These are phyloP conservation scores for Digitonthophagus gazella DNA, from an alignment of 2,888 invertebrate genomes.

Conservation along the genomic window DNA sequence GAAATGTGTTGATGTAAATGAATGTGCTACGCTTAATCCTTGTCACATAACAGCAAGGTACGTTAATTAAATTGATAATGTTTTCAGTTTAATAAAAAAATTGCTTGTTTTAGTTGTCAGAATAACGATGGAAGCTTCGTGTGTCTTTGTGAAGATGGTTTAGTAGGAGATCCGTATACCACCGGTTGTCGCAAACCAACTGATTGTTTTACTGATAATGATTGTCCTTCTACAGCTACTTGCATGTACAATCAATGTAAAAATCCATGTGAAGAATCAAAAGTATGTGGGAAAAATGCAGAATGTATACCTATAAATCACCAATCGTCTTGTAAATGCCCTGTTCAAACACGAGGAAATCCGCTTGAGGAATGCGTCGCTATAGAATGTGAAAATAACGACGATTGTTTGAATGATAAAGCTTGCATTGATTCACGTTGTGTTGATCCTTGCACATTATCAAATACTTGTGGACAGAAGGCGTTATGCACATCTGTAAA, in stretches of 20 bases:
- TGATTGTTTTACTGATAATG: constrained; percentile 75
- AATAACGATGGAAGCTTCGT: constrained; percentile 76
- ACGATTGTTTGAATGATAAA: constrained; percentile 69
- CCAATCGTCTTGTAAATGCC: constrained; percentile 71
- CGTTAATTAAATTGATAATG: constrained; percentile 33
- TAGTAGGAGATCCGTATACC: constrained; percentile 73
- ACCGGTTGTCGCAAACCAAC: constrained; percentile 79
- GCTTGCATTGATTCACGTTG: constrained; percentile 80
- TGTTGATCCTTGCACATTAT: constrained; percentile 75
- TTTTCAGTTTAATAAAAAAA: constrained; percentile 1
- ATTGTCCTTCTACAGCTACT: constrained; percentile 75
- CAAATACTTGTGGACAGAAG: constrained; percentile 80
- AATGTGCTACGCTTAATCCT: constrained; percentile 69
- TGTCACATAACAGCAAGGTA: constrained; percentile 74
- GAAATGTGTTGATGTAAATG: constrained; percentile 76
- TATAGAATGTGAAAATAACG: constrained; percentile 75
- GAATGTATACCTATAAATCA: constrained; percentile 71
- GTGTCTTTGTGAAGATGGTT: constrained; percentile 75
- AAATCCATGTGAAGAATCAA: constrained; percentile 69
- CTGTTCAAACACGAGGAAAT: constrained; percentile 73
- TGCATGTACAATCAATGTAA: constrained; percentile 74
- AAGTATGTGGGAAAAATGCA: constrained; percentile 73
- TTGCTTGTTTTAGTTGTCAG: constrained; percentile 55
- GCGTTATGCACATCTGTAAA: constrained; percentile 73
- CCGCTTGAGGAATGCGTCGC: constrained; percentile 68